Conservation (phyloP, 2,797 vertebrate species). For the Gouania willdenowi region DNA sequence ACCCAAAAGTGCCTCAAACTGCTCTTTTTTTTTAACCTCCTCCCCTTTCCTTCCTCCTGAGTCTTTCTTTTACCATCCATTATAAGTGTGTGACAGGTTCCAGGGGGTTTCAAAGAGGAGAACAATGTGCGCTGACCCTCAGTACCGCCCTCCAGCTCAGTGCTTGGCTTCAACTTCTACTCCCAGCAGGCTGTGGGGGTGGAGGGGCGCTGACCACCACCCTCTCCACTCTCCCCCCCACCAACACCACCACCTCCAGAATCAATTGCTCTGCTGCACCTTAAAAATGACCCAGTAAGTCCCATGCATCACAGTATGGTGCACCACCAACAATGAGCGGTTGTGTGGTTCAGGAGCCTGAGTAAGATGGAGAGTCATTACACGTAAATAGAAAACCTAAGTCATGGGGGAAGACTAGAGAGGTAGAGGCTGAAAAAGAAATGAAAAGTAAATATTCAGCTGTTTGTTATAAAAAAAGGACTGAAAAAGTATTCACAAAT, state of each 20-base stretch:
- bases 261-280: constrained; percentile 80
- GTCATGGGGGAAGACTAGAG: constrained; percentile 6
- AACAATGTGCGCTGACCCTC: constrained; percentile 82
- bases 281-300: constrained; percentile 78
- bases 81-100: constrained; percentile 67
- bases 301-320: constrained; percentile 67
- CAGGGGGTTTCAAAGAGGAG: constrained; percentile 62
- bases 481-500: neutral
- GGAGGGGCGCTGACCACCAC: constrained; percentile 66
- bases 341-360: constrained; percentile 27
- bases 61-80: constrained; percentile 69
- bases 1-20: constrained; percentile 42
- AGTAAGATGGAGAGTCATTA: constrained; percentile 34
- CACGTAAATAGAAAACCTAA: constrained; percentile 17
- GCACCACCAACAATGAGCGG: constrained; percentile 61
- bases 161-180: constrained; percentile 68
- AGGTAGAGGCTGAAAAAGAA: neutral
- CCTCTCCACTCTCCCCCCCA: constrained; percentile 49
- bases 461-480: no score
- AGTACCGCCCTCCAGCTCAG: constrained; percentile 69
- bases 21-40: constrained; percentile 23
- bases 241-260: constrained; percentile 56
- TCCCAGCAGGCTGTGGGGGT: constrained; percentile 72
- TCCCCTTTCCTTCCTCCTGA: constrained; percentile 36
- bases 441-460: no score